phyloP scores from a whole-genome alignment of 2,797 vertebrate genomes.

The Microctenopoma stevenorrisi region DNA sequence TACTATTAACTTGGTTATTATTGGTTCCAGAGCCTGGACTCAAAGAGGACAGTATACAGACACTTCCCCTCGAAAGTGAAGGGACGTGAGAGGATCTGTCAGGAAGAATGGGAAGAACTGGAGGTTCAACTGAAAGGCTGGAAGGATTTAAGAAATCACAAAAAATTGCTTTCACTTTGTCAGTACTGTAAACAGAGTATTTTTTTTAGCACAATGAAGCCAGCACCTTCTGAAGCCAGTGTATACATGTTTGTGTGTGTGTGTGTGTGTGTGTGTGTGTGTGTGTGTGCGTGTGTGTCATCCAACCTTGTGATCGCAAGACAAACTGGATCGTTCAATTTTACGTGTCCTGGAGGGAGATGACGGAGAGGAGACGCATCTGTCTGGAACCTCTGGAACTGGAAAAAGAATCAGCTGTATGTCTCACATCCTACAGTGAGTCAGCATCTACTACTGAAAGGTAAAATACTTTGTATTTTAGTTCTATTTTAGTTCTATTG shows the following conservation, averaged over 20 bases:
- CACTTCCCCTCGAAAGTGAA: too few species aligned
- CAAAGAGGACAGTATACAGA: too few species aligned
- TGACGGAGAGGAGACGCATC: constrained; percentile 78
- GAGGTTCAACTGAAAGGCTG: too few species aligned
- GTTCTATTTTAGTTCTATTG: neutral
- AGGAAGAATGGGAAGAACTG: too few species aligned
- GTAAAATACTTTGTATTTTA: neutral
- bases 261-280: neutral
- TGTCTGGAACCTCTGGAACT: constrained; percentile 72
- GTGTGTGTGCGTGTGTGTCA: constrained; percentile 8
- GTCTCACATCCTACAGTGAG: too few species aligned
- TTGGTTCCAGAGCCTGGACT: too few species aligned
- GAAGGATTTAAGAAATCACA: too few species aligned
- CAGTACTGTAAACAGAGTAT: too few species aligned
- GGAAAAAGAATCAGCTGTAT: neutral
- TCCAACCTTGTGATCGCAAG: constrained; percentile 80
- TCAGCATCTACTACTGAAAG: neutral
- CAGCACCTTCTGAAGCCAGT: neutral
- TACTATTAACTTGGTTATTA: too few species aligned
- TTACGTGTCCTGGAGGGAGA: constrained; percentile 77
- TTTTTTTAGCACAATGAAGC: neutral
- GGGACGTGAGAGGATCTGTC: too few species aligned
- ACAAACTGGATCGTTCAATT: constrained; percentile 77
- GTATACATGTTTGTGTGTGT: neutral
- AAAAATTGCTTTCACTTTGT: too few species aligned